Evolutionary conservation across 2,113 vertebrate genomes (phyloP).

Genomic region (Ia io): DNA sequence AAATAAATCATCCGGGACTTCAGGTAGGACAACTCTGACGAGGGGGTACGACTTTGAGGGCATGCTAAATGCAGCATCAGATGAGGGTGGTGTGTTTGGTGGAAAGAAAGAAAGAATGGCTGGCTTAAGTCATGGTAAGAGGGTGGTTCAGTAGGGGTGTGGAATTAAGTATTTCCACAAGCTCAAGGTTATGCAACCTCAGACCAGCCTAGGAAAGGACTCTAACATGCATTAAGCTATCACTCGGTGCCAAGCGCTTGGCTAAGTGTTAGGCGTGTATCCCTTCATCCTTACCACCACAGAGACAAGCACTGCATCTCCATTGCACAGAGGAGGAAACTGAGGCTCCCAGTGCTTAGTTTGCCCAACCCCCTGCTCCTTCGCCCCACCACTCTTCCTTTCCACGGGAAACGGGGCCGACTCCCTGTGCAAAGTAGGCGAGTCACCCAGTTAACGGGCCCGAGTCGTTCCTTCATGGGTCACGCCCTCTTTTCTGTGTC

Average conservation of each 20-base stretch:
- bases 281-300: not conserved
- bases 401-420: not conserved
- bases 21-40: not conserved
- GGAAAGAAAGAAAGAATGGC: not conserved
- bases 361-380: fast-evolving
- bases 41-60: not conserved
- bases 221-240: no score
- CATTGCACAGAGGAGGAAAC: not conserved
- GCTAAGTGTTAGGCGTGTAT: no score
- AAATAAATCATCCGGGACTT: not conserved
- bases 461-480: not conserved
- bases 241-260: no score
- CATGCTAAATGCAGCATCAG: not conserved
- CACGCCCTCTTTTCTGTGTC: not conserved
- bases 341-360: not conserved
- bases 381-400: not conserved
- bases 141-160: fast-evolving
- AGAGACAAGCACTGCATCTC: not conserved
- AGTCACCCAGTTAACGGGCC: not conserved
- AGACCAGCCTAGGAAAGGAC: not conserved
- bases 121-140: not conserved
- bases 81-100: not conserved
- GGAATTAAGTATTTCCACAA: not conserved
- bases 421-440: not conserved
- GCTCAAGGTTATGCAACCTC: not conserved